A percentile compares a stretch with the other conserved stretches of the same genome.
Conservation (phyloP, 2,113 vertebrate species). For the Phaethornis superciliosus region DNA sequence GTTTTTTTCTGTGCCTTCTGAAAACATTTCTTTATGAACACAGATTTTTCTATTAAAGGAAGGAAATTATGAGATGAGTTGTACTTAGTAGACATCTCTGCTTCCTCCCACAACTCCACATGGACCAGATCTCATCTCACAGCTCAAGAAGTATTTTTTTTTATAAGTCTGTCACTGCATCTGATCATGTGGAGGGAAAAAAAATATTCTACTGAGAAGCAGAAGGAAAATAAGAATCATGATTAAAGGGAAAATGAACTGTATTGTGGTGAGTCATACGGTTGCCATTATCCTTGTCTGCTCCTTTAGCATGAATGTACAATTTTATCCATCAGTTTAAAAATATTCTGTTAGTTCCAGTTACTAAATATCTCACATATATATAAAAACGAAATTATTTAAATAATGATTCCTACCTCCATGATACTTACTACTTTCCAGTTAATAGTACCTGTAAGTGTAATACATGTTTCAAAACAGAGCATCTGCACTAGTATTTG, state of each 20-base stretch:
- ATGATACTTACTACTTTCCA: background rate
- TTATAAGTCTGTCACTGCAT: background rate
- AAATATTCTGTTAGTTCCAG: background rate
- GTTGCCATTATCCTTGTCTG: background rate
- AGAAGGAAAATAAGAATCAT: conserved; percentile 30
- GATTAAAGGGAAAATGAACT: background rate
- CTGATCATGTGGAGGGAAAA: background rate
- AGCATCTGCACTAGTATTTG: background rate
- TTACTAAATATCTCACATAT: background rate
- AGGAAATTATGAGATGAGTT: background rate
- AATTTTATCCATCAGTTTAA: conserved; percentile 3
- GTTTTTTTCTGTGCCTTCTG: background rate
- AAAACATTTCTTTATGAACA: background rate
- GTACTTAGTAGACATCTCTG: background rate
- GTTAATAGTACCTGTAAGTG: background rate
- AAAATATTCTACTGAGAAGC: background rate
- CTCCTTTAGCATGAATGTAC: background rate
- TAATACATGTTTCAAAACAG: background rate
- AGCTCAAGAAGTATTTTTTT: background rate
- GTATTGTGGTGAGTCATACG: background rate
- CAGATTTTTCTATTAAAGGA: background rate
- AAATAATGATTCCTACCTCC: background rate
- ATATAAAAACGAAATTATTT: background rate
- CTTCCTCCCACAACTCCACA: background rate
- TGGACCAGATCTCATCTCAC: background rate